Percentiles rank a stretch among this genome's conserved stretches.
Conservation (phyloP, 2,113 vertebrate species). For the Actinemys pallida region DNA sequence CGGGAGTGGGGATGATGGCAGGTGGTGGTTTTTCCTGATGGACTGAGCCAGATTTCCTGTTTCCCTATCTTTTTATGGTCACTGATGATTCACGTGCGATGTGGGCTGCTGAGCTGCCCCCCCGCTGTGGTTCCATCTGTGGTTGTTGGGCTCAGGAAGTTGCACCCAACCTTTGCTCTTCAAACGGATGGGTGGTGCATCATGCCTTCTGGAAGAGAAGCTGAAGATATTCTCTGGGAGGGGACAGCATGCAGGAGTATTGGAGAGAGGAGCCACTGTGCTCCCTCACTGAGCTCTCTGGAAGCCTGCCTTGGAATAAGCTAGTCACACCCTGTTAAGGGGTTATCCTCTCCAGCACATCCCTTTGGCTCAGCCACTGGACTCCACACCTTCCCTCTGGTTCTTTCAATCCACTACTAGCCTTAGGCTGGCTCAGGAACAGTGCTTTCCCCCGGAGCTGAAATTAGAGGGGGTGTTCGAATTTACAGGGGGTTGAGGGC, state of each 20-base stretch:
- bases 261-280: background rate
- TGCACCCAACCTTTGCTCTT: background rate
- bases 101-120: background rate
- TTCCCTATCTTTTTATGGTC: background rate
- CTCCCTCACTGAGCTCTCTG: background rate
- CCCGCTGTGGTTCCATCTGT: background rate
- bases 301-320: background rate
- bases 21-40: background rate
- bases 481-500: too few species aligned
- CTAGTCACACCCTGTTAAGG: background rate
- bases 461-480: too few species aligned
- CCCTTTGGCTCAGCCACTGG: background rate
- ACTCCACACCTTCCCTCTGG: background rate
- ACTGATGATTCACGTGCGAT: background rate
- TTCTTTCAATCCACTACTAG: background rate
- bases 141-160: background rate
- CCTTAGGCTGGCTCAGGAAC: too few species aligned
- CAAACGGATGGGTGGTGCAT: background rate
- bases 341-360: background rate
- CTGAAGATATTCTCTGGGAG: background rate
- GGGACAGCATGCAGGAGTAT: background rate
- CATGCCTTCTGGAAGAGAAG: background rate
- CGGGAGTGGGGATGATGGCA: background rate
- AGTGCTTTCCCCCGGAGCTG: too few species aligned
- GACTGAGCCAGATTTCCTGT: background rate